phyloP scores from a whole-genome alignment of 2,797 vertebrate species.

The Rhynchonycteris naso region DNA sequence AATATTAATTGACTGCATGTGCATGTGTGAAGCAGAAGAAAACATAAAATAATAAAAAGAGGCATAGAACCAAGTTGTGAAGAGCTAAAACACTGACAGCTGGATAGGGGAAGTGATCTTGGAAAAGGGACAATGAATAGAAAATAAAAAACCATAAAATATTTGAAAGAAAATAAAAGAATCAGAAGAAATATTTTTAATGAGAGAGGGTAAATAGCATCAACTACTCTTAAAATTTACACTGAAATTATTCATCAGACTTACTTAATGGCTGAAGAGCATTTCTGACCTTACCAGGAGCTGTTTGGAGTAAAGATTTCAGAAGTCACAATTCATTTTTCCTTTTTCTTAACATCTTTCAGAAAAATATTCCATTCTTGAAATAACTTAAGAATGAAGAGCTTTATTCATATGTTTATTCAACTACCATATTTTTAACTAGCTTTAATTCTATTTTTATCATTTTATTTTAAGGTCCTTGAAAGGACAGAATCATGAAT shows the following conservation, averaged over 20 bases:
- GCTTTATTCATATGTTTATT: not conserved
- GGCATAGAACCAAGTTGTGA: not conserved
- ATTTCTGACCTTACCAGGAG: not conserved
- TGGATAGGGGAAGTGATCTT: not conserved
- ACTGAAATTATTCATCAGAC: not conserved
- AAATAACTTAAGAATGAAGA: constrained; percentile 31
- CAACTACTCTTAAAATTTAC: not conserved
- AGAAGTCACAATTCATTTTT: not conserved
- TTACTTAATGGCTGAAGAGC: not conserved
- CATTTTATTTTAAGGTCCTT: not conserved
- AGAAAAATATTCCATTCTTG: not conserved
- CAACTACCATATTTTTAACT: not conserved
- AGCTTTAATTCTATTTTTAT: not conserved
- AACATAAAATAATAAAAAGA: not conserved
- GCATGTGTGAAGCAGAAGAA: not conserved
- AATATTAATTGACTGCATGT: not conserved
- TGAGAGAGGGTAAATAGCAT: not conserved
- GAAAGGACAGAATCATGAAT: not conserved
- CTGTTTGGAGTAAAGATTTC: not conserved
- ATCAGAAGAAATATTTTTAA: not conserved
- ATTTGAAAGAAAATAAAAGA: not conserved
- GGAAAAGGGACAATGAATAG: not conserved
- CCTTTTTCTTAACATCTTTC: not conserved
- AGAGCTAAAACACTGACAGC: not conserved
- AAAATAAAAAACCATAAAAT: not conserved